Evolutionary conservation across 2,888 invertebrate genomes (phyloP).

Genomic region (Euproctis similis): DNA sequence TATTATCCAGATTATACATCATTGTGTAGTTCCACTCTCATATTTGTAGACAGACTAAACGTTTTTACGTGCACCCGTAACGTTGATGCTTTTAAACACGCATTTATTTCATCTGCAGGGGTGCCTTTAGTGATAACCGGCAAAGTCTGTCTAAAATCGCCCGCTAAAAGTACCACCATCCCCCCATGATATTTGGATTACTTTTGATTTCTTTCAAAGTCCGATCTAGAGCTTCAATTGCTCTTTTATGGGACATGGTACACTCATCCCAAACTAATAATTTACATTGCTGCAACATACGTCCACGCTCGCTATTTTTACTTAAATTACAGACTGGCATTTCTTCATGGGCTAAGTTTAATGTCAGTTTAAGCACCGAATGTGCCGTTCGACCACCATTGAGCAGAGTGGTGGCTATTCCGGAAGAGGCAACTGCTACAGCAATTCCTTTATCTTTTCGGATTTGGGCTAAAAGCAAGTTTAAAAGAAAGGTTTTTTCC

Average conservation of each 20-base stretch:
- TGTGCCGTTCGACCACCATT: constrained; percentile 13
- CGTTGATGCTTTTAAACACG: background rate
- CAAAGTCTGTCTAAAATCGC: constrained; percentile 2
- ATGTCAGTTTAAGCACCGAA: constrained; percentile 3
- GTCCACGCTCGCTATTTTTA: background rate
- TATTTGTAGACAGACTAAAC: constrained; percentile 5
- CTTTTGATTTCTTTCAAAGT: constrained; percentile 1
- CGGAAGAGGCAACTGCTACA: constrained; percentile 9
- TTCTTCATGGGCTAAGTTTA: background rate
- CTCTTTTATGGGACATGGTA: background rate
- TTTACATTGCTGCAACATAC: background rate
- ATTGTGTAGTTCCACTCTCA: too few species aligned
- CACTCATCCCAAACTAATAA: constrained; percentile 1
- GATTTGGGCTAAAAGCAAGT: constrained; percentile 14
- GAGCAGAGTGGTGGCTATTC: constrained; percentile 8
- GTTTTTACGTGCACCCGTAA: constrained; percentile 7
- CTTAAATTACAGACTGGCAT: background rate
- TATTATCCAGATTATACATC: too few species aligned
- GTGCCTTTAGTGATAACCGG: constrained; percentile 1
- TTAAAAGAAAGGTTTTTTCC: constrained; percentile 9
- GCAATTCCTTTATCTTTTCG: constrained; percentile 5
- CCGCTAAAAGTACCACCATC: background rate
- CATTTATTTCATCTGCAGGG: constrained; percentile 3
- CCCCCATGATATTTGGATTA: background rate
- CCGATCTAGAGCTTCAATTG: constrained; percentile 1